Evolutionary conservation across 1,140 invertebrate species (phyloP), one percentile per base, ranked within the genome.

Genomic region (Camponotus vicinus): DNA sequence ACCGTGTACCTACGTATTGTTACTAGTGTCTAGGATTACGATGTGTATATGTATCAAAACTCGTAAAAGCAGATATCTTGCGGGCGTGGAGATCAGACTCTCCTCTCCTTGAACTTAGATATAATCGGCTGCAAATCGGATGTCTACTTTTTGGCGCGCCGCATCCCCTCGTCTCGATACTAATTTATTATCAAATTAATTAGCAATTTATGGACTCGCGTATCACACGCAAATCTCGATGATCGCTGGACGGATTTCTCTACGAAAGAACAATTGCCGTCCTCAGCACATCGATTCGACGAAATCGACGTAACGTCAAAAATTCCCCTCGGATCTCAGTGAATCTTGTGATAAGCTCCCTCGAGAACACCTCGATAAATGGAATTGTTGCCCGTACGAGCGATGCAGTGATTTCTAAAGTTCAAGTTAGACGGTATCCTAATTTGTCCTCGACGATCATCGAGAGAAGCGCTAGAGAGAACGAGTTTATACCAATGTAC

Each of bases 261-360:
- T n/a, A 87, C 18, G 78, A 80, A 64, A 84, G 69, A 89, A 80
- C 89, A 83, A 92, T 92, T 93, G 93, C 94, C 94, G 94, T 94
- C 94, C 94, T 92, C 87, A 86, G 89, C 91, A 94, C 94, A 94
- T 94, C 94, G 94, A 94, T 91, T 91, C 87, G 89, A 89, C 66
- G 77, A 88, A 79, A 84, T 86, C 78, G 45, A 70, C 66, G 78
- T 57, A 32, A 66, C 37, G 78, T 66, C 34, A 70, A 80, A 52
- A 80, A 80, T 80, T 80, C 21, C 34, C 55, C 42, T 80, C 78
- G 64, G 78, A 80, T 70, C 71, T 84, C 57, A 66, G 49, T 61
- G 37, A 69, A 52, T 6, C 21, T 42, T 66, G 66, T 57, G 64
- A 80, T 80, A 55, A 70, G 18, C 40, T 37, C 37, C 32, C 27